Evolutionary conservation across 2,797 vertebrate genomes (phyloP).

Genomic region (Sardinella longiceps): DNA sequence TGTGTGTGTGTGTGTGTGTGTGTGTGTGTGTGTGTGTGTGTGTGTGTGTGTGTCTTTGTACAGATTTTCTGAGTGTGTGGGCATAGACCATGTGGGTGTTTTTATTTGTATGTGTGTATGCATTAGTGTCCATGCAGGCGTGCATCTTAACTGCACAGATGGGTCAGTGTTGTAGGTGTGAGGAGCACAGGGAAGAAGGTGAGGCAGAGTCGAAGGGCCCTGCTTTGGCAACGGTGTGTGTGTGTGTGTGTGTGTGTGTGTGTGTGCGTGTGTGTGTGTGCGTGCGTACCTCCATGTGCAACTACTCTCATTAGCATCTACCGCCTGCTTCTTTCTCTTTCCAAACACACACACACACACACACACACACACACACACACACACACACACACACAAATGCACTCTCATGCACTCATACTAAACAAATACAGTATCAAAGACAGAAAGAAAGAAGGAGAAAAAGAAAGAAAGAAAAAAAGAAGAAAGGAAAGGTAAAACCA

Average conservation of each 20-base stretch:
- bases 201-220: slow-evolving; percentile 29
- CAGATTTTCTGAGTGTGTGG: background rate
- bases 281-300: background rate
- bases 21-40: background rate
- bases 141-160: slow-evolving; percentile 38
- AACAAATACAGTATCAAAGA: background rate
- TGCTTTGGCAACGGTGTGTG: slow-evolving; percentile 7
- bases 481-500: background rate
- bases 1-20: background rate
- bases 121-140: background rate
- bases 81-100: background rate
- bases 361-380: background rate
- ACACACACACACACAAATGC: background rate
- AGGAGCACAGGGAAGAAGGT: slow-evolving; percentile 32
- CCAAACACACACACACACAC: slow-evolving; percentile 6
- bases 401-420: background rate
- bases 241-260: slow-evolving; percentile 28
- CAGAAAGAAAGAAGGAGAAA: too few relatives aligned
- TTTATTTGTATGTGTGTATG: background rate
- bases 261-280: slow-evolving; percentile 31
- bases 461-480: too few relatives aligned
- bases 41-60: too few relatives aligned
- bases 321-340: slow-evolving; percentile 28
- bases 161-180: slow-evolving; percentile 43
- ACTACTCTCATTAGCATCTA: slow-evolving; percentile 29